Conservation (phyloP, 2,113 vertebrate species). For the Gallinago jamesoni region DNA sequence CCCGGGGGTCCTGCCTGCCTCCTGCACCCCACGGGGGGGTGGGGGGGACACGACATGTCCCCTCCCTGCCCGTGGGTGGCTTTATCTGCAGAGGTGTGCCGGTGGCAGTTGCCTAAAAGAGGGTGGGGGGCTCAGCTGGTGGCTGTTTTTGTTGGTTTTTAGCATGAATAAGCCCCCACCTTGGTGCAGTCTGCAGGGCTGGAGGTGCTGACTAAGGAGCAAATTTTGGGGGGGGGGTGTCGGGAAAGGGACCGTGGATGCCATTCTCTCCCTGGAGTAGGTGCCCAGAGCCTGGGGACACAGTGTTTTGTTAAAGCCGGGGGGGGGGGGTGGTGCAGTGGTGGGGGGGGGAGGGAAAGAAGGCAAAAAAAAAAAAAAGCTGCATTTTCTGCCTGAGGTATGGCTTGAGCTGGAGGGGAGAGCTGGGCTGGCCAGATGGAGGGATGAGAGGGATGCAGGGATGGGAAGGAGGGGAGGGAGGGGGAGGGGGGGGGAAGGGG, state of each 20-base stretch:
- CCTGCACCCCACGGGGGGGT: accelerated
- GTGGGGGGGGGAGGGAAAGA: neutral
- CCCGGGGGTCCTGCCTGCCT: neutral
- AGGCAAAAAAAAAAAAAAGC: neutral
- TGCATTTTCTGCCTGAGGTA: slow-evolving; percentile 51
- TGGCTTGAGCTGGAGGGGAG: slow-evolving; percentile 50
- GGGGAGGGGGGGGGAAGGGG: neutral
- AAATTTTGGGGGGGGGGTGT: neutral
- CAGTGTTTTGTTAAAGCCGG: neutral
- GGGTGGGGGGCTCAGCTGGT: neutral
- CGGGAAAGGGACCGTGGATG: accelerated
- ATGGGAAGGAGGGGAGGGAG: no score
- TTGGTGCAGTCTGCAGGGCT: slow-evolving; percentile 40
- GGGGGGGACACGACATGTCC: neutral
- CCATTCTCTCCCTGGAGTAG: neutral
- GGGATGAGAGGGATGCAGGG: slow-evolving; percentile 52
- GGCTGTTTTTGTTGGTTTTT: neutral
- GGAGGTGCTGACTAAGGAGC: slow-evolving; percentile 38
- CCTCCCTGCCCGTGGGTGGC: neutral
- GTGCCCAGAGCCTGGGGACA: neutral
- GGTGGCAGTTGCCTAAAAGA: neutral
- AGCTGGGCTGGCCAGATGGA: slow-evolving; percentile 67
- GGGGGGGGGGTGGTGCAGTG: neutral
- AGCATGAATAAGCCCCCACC: neutral
- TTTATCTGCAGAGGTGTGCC: neutral